These are phyloP conservation scores for Ceryle rudis DNA, from an alignment of 2,797 vertebrate genomes.

Conservation along the genomic window DNA sequence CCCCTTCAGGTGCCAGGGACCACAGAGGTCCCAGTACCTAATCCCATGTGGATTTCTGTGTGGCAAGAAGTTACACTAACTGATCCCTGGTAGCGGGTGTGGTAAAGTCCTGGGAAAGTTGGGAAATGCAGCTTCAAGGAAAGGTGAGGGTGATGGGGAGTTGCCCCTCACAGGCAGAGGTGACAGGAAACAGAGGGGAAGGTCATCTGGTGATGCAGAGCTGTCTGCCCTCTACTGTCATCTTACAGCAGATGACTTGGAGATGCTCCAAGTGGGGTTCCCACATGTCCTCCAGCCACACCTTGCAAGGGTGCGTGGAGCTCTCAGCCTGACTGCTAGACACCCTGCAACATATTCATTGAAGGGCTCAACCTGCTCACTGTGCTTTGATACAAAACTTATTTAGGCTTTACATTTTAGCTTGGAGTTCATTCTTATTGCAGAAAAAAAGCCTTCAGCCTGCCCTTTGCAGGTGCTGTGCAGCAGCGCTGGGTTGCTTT, in stretches of 20 bases:
- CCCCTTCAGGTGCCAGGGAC: not conserved
- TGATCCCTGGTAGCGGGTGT: not conserved
- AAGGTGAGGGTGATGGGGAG: not conserved
- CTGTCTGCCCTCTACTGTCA: not conserved
- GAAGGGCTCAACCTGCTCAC: not conserved
- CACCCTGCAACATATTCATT: rapidly evolving
- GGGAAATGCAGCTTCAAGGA: not conserved
- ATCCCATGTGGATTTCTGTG: not conserved
- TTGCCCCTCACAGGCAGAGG: not conserved
- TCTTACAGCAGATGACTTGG: not conserved
- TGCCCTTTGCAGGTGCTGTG: not conserved
- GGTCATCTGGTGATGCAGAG: not conserved
- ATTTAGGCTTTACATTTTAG: not conserved
- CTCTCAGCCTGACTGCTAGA: not conserved
- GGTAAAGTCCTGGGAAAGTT: not conserved
- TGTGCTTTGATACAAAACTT: not conserved
- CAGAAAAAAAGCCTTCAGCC: not conserved
- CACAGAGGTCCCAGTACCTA: rapidly evolving
- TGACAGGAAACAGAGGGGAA: not conserved
- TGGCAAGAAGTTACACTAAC: not conserved
- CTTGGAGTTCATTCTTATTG: not conserved
- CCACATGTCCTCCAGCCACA: not conserved
- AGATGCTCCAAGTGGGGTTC: not conserved
- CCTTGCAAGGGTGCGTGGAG: rapidly evolving
- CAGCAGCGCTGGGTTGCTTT: not conserved